Evolutionary conservation across 2,113 vertebrate species (phyloP), one percentile per base, ranked within the genome.

Genomic region (Cricetomys ansorgei): DNA sequence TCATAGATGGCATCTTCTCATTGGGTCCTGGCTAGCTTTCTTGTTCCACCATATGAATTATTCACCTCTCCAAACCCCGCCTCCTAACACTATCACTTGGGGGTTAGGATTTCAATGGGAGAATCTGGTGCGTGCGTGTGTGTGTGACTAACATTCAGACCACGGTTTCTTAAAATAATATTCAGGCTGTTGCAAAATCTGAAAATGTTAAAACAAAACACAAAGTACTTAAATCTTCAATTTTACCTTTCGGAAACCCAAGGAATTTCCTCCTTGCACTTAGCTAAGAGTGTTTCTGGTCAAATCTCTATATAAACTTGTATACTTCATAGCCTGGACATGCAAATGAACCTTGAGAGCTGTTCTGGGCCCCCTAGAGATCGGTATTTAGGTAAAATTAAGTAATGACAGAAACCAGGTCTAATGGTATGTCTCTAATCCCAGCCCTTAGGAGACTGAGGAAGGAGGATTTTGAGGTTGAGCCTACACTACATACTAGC

Each of bases 161-260:
- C n/a, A 12, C 4, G 77, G 8, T 27, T 31, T 75, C 67, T 93
- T 27, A 87, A 79, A 87, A 92, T 40, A 92, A 43, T 90, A 50
- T 59, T 19, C 43, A 79, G 40, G 43, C 40, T 55, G 13, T 5
- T 87, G 23, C 90, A 84, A 91, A 75, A 88, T 77, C 12, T 92
- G 76, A 84, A 93, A 88, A 88, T 8, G 88, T 70, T 89, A 89
- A 12, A 72, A 62, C 45, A 83, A 79, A 90, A 70, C 34, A 55
- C 19, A 69, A 59, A n/a, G 43, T 48, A 34, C 40, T 57, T 83
- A 31, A 75, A 67, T 76, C 17, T 57, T 67, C 16, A 55, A 40
- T 72, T 55, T 86, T 9, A 34, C 34, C 37, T 91, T 21, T 69
- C 43, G 34, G 27, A 80, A 73, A n/a, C 53, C 64, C 79, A 55